A percentile compares a stretch with the other conserved stretches of the same genome.
phyloP scores from a whole-genome alignment of 2,888 invertebrate species.

The Calameuta idolon region DNA sequence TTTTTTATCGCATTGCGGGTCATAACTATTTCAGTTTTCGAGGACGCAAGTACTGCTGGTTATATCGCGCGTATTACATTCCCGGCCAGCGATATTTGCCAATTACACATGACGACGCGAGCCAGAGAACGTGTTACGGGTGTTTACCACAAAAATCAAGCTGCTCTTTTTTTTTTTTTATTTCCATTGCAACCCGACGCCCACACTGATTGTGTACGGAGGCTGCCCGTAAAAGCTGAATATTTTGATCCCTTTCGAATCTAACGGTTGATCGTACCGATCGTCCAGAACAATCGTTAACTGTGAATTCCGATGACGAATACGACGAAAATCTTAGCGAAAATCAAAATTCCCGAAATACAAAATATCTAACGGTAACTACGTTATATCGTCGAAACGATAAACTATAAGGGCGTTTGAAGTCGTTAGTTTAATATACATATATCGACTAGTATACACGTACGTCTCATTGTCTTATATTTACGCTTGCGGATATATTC shows the following conservation, averaged over 20 bases:
- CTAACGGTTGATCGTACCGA: neutral
- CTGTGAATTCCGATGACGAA: neutral
- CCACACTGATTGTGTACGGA: neutral
- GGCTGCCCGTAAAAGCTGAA: neutral
- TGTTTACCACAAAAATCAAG: neutral
- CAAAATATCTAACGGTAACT: neutral
- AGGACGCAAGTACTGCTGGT: constrained; percentile 31
- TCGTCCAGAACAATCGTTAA: neutral
- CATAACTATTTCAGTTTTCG: constrained; percentile 51
- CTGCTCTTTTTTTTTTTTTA: constrained; percentile 4
- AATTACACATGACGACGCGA: constrained; percentile 35
- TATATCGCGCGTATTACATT: constrained; percentile 2
- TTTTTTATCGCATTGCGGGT: constrained; percentile 34
- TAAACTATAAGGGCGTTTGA: neutral
- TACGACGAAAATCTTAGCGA: neutral
- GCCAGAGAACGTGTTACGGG: neutral
- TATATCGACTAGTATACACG: neutral
- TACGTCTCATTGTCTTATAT: neutral
- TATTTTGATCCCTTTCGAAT: neutral
- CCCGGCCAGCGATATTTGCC: constrained; percentile 39
- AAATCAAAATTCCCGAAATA: neutral
- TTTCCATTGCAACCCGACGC: constrained; percentile 7
- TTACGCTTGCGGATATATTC: neutral
- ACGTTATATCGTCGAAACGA: neutral
- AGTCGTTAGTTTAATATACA: neutral